Conservation (phyloP, 2,797 vertebrate species). For the Bucorvus abyssinicus region DNA sequence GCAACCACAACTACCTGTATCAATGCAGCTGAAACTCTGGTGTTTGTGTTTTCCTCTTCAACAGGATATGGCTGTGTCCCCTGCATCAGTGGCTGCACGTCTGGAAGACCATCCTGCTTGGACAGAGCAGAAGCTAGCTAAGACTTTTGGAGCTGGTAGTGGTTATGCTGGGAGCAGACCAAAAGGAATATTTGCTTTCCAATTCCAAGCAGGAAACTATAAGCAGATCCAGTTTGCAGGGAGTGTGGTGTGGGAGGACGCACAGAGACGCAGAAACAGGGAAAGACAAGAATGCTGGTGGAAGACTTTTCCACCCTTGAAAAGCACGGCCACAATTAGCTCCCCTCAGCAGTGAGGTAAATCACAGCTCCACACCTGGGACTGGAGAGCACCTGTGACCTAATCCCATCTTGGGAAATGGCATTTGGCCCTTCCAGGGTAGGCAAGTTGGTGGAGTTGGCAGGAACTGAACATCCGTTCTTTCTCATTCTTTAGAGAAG, state of each 20-base stretch:
- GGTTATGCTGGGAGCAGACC: slow-evolving; percentile 10
- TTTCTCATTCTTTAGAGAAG: background rate
- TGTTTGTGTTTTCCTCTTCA: background rate
- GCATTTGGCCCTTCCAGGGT: background rate
- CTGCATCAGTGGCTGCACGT: background rate
- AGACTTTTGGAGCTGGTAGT: background rate
- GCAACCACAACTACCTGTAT: background rate
- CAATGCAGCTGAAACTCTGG: background rate
- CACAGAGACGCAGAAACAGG: background rate
- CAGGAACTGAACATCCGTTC: background rate
- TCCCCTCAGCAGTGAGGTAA: background rate
- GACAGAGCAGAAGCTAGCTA: background rate
- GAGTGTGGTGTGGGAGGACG: background rate
- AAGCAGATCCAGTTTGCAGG: background rate
- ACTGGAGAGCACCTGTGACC: background rate
- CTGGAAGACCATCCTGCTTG: background rate
- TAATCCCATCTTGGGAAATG: background rate
- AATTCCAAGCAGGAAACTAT: background rate
- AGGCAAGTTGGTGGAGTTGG: background rate
- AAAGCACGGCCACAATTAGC: background rate
- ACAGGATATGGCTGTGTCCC: background rate
- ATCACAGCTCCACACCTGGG: background rate
- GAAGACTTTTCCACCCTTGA: background rate
- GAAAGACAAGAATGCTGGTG: background rate
- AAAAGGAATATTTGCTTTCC: background rate